Base-by-base conservation (phyloP, 2,888 invertebrate species). In the Eupithecia vulgata region DNA sequence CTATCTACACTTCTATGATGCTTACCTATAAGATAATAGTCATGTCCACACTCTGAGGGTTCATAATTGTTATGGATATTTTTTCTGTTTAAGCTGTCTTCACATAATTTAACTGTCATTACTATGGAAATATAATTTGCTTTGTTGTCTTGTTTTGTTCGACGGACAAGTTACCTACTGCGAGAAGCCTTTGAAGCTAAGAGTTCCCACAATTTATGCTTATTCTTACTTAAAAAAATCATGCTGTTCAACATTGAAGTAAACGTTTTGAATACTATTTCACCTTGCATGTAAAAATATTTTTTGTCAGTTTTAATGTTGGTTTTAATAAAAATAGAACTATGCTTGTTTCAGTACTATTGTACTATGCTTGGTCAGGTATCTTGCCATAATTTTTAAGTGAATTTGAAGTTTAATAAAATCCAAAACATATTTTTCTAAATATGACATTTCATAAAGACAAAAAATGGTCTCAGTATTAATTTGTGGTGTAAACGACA, bases 21-120 rank as follows among this genome's bases (percentile, higher is more conserved):
- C n/a, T 52, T 57, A 25, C 5, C 0, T 57, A 3, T 57, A 57
- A 8, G 21, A 25, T 25, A 25, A 25, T 25, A 57, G 12, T 87
- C 88, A 84, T 90, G 90, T 91, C 89, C 84, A 84, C 88, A 81
- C 89, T 86, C 90, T 86, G 83, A 87, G 90, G 90, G 87, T 85
- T 92, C 89, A 89, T 89, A 40, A 90, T 89, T 93, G 92, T 93
- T 90, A 92, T 91, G 86, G 85, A 81, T 84, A 84, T 86, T 82
- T 52, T 84, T 81, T 76, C 81, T 85, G 88, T 88, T 74, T 88
- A 88, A 85, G 83, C 83, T 91, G 91, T 91, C 91, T 87, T 85
- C 90, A 90, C 89, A 84, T 90, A 87, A 89, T 89, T 88, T 86
- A 87, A 86, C 82, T 87, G 88, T 86, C 86, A 86, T 87, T 85